Evolutionary conservation across 92 coral and sea anemone species (phyloP).

Genomic region (Zoanthus solanderi): DNA sequence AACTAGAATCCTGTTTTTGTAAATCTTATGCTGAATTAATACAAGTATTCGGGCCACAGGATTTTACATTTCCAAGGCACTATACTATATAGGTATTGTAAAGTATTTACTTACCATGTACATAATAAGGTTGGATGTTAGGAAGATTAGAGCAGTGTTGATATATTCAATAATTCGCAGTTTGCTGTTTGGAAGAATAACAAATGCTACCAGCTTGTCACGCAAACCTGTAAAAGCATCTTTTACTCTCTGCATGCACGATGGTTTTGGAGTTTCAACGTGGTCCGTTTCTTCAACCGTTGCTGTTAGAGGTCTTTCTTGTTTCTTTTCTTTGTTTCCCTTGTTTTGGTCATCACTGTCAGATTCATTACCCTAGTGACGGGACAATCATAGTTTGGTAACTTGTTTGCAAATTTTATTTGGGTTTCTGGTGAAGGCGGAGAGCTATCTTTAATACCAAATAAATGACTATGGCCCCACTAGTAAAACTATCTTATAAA

Average conservation of each 20-base stretch:
- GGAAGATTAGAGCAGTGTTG: slow-evolving; percentile 76
- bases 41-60: too few relatives aligned
- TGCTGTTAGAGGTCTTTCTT: background rate
- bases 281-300: slow-evolving; percentile 16
- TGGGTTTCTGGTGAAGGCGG: too few relatives aligned
- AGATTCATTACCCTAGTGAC: background rate
- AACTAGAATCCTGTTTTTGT: too few relatives aligned
- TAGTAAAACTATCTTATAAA: background rate
- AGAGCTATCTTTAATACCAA: too few relatives aligned
- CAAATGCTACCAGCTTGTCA: slow-evolving; percentile 65
- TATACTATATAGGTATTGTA: too few relatives aligned
- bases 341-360: background rate
- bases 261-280: background rate
- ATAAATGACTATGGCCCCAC: too few relatives aligned
- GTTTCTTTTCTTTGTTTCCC: slow-evolving; percentile 17
- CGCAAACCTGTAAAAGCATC: slow-evolving; percentile 50
- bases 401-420: background rate
- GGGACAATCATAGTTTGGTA: background rate
- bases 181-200: slow-evolving; percentile 79
- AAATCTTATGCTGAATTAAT: too few relatives aligned
- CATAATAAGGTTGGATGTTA: slow-evolving; percentile 73
- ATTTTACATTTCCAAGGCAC: too few relatives aligned
- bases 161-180: slow-evolving; percentile 68
- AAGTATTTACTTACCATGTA: slow-evolving; percentile 70
- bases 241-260: slow-evolving; percentile 25